Conservation (phyloP, 2,888 invertebrate genomes). For the Hydraecia micacea region DNA sequence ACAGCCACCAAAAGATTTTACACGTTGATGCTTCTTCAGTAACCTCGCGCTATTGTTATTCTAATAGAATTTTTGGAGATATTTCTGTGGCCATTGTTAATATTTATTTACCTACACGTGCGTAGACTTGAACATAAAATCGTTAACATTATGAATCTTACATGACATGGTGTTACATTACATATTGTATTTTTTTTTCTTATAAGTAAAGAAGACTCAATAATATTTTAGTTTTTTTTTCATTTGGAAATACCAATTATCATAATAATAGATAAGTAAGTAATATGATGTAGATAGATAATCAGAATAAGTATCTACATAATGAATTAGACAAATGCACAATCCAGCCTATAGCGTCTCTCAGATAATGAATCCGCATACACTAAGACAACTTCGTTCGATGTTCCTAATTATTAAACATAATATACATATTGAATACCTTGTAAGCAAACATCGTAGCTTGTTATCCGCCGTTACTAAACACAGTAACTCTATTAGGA, state of each 20-base stretch:
- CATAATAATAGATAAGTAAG: not conserved
- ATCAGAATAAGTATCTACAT: constrained; percentile 2
- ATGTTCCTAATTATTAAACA: constrained; percentile 41
- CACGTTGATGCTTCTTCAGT: constrained; percentile 72
- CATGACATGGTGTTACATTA: constrained; percentile 4
- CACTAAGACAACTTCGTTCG: constrained; percentile 26
- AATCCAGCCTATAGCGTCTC: constrained; percentile 3
- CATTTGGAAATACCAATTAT: not conserved
- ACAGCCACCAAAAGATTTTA: constrained; percentile 74
- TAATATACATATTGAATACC: constrained; percentile 47
- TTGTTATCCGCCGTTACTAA: constrained; percentile 58
- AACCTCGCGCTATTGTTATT: constrained; percentile 74
- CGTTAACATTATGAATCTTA: constrained; percentile 7
- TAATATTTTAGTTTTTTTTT: not conserved
- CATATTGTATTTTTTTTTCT: not conserved
- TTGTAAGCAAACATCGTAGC: constrained; percentile 53
- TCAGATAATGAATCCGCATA: constrained; percentile 38
- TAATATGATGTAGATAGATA: not conserved
- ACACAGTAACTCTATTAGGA: constrained; percentile 67
- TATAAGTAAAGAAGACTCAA: not conserved
- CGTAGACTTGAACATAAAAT: constrained; percentile 28
- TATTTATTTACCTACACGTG: constrained; percentile 42
- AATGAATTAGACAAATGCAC: constrained; percentile 25
- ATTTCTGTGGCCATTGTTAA: constrained; percentile 55
- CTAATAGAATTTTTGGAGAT: constrained; percentile 66